These are phyloP conservation scores for Bradynema listronoti DNA, from an alignment of 1,140 invertebrate species.

Conservation along the genomic window DNA sequence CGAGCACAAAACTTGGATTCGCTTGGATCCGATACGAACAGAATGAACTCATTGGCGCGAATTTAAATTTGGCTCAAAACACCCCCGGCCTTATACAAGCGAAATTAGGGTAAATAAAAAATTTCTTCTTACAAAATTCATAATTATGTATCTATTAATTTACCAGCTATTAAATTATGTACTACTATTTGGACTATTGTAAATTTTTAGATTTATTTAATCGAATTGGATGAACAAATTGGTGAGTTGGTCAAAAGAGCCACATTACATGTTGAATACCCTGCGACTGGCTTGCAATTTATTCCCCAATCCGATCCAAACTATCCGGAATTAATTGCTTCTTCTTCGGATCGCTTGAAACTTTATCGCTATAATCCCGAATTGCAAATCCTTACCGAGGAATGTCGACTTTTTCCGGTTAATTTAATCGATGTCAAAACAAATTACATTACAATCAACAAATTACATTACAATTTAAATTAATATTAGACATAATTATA, in stretches of 20 bases:
- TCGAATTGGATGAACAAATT: slow-evolving; percentile 83
- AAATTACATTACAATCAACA: slow-evolving; percentile 9
- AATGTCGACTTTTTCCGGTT: slow-evolving; percentile 24
- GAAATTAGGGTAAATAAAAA: slow-evolving; percentile 9
- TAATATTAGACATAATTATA: slow-evolving; percentile 8
- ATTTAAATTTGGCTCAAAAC: no score
- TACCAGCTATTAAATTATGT: neutral
- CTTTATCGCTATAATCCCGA: slow-evolving; percentile 36
- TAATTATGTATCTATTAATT: neutral
- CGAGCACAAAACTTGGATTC: neutral
- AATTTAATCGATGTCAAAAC: slow-evolving; percentile 4
- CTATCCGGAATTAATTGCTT: slow-evolving; percentile 28
- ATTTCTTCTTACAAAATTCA: slow-evolving; percentile 12
- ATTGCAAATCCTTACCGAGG: slow-evolving; percentile 8
- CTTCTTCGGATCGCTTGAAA: slow-evolving; percentile 40
- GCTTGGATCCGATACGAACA: no score
- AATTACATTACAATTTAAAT: slow-evolving; percentile 2
- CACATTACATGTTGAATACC: slow-evolving; percentile 99
- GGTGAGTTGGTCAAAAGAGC: slow-evolving; percentile 80
- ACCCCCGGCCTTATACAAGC: neutral
- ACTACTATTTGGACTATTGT: slow-evolving; percentile 7
- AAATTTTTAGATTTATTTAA: slow-evolving; percentile 32
- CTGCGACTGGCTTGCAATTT: slow-evolving; percentile 64
- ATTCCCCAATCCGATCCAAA: slow-evolving; percentile 20
- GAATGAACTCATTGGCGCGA: no score